Conservation (phyloP, 2,888 invertebrate genomes). For the Himalopsyche japonica region DNA sequence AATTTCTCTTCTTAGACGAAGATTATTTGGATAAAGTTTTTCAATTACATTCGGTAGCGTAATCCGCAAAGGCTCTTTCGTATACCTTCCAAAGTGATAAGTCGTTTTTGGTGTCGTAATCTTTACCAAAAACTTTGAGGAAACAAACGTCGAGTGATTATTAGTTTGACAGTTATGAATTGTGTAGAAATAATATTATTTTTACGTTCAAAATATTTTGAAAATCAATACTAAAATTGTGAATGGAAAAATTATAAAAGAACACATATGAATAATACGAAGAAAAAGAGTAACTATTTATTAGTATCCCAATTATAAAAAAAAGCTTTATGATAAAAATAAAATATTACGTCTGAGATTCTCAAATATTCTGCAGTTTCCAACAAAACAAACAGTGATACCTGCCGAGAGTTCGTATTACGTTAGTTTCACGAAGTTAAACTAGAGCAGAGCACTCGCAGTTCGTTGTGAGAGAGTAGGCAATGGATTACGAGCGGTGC, state of each 20-base stretch:
- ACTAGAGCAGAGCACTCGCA: background rate
- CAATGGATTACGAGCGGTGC: background rate
- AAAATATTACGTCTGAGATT: background rate
- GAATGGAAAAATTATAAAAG: too few species aligned
- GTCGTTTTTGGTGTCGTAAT: background rate
- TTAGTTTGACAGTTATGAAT: background rate
- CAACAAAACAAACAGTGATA: background rate
- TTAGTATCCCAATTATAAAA: background rate
- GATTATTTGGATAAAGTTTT: background rate
- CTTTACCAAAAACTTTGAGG: background rate
- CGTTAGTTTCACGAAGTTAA: background rate
- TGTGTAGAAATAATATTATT: too few species aligned
- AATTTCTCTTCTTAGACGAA: background rate
- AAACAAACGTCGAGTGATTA: background rate
- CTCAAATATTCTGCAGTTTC: background rate
- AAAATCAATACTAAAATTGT: too few species aligned
- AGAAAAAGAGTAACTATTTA: too few species aligned
- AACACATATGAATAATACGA: too few species aligned
- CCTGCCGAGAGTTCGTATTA: background rate
- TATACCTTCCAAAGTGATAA: background rate
- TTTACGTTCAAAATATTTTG: too few species aligned
- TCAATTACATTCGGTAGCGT: background rate
- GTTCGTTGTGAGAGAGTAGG: background rate
- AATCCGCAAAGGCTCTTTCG: background rate
- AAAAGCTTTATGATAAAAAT: background rate